Conservation (phyloP, 2,797 vertebrate species). For the Chanos chanos region DNA sequence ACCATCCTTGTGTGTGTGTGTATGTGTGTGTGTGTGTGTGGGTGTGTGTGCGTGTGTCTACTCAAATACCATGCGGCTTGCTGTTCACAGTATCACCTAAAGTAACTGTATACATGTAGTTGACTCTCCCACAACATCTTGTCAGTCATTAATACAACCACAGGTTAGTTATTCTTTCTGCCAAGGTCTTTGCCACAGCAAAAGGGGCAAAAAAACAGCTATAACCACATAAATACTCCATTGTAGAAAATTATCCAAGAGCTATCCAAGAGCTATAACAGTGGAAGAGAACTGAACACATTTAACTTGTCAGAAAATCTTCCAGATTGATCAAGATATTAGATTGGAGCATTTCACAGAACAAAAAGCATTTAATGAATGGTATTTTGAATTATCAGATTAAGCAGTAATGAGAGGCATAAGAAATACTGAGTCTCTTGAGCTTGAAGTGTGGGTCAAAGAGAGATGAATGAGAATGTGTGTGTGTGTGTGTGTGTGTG, state of each 20-base stretch:
- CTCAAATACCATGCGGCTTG: conserved; percentile 42
- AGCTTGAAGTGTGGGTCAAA: conserved; percentile 8
- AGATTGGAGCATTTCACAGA: too few species aligned
- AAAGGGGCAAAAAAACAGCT: conserved; percentile 22
- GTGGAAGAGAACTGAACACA: too few species aligned
- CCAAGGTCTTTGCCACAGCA: conserved; percentile 9
- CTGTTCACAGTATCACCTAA: conserved; percentile 47
- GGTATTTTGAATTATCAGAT: too few species aligned
- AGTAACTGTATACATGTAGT: conserved; percentile 47
- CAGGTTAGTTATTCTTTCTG: conserved; percentile 28
- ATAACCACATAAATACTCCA: conserved; percentile 3
- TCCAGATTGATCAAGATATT: too few species aligned
- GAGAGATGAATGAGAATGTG: neutral
- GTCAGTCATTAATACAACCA: conserved; percentile 39
- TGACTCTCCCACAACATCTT: conserved; percentile 51
- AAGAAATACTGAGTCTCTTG: neutral
- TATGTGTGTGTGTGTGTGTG: too few species aligned
- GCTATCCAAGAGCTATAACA: too few species aligned
- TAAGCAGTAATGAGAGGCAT: neutral
- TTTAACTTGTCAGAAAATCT: too few species aligned
- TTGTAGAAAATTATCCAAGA: too few species aligned
- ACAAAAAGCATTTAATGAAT: too few species aligned
- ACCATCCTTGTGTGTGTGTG: conserved; percentile 39
- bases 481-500: neutral
- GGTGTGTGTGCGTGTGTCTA: conserved; percentile 38